Percentiles rank a stretch among this genome's conserved stretches.
These are phyloP conservation scores for Aptenodytes forsteri DNA, from an alignment of 2,113 vertebrate genomes.

Conservation along the genomic window DNA sequence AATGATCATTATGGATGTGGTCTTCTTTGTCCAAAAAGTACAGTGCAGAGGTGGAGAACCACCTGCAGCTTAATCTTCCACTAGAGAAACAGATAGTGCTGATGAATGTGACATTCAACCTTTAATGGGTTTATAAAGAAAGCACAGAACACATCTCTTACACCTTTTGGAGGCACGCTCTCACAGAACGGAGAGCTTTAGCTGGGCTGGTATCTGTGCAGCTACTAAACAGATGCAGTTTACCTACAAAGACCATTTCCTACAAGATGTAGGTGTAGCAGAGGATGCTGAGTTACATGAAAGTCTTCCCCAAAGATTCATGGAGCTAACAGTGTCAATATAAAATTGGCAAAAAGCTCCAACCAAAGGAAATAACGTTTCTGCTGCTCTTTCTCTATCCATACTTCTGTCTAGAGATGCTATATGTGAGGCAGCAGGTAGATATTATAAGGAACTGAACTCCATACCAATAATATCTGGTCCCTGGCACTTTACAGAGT, in stretches of 20 bases:
- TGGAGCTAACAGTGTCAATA: not conserved
- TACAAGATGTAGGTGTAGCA: not conserved
- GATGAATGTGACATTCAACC: not conserved
- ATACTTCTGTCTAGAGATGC: not conserved
- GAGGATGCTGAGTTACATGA: not conserved
- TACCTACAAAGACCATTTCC: not conserved
- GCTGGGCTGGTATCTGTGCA: not conserved
- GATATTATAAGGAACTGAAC: not conserved
- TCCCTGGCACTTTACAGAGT: not conserved
- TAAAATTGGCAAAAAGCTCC: not conserved
- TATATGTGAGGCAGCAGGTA: not conserved
- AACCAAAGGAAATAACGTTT: not conserved
- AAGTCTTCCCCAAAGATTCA: not conserved
- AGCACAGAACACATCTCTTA: not conserved
- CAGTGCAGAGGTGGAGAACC: not conserved
- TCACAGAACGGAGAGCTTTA: not conserved
- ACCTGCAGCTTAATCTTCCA: not conserved
- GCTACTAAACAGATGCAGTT: not conserved
- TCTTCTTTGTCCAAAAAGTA: not conserved
- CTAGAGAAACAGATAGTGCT: not conserved
- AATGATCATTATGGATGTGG: not conserved
- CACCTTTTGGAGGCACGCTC: rapidly evolving
- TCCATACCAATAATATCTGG: not conserved
- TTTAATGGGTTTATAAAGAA: not conserved
- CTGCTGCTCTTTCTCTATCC: not conserved